Evolutionary conservation across 1,140 invertebrate genomes (phyloP), one percentile per base, ranked within the genome.

Genomic region (Brachionus paranguensis): DNA sequence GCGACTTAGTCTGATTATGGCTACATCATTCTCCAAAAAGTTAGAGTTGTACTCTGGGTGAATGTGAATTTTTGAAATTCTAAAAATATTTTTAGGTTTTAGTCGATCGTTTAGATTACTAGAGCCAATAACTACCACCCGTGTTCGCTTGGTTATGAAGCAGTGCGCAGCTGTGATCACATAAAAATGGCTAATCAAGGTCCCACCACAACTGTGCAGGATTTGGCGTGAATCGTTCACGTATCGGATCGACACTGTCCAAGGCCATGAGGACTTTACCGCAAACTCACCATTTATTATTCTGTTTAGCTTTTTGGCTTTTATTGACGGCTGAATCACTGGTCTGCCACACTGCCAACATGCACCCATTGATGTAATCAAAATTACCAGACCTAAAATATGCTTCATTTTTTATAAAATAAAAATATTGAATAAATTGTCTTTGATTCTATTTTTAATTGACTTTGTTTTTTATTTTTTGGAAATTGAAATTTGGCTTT

Each of bases 161-260:
- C 86, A 86, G 76, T 86, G 86, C 33, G 85, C 85, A 17, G 86
- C 86, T 8, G 86, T 85, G n/a, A 86, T 47, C 6, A 86, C 84
- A 70, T 85, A 84, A 1, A 68, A 84, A 2, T 55, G 12, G 50
- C 85, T 84, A 7, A 86, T 83, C 53, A 86, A 83, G 50, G 86
- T 84, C 5, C 85, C 86, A 4, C 86, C 85, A 72, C 86, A 86
- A 4, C 12, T 47, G 20, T 84, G 84, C 5, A 29, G 33, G 2
- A 24, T 12, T 33, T 20, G 12, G 3, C 12, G 8, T 29, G 43
- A 50, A 6, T 17, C 6, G 12, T 17, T 24, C 4, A n/a, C 8
- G 3, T 29, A 24, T 24, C 81, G 47, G 24, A 83, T 83, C 4
- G 81, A 83, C 5, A 83, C 81, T 29, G 37, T 68, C 81, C 81